Conservation (phyloP, 2,797 vertebrate species). For the Siniperca undulata region DNA sequence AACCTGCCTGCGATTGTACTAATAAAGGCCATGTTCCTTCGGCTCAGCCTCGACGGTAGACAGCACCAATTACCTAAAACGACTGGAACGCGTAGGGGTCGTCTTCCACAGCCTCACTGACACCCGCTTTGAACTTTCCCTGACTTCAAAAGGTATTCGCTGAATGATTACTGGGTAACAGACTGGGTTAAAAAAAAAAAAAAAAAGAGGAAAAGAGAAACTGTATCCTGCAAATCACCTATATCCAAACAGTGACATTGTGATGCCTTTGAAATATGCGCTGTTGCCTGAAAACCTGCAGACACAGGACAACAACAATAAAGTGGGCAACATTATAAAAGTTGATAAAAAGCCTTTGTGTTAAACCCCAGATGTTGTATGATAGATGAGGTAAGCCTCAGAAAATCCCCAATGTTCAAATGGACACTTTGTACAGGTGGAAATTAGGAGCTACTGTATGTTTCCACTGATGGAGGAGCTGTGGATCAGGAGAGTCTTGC, state of each 20-base stretch:
- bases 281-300: constrained; percentile 48
- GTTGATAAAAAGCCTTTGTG: constrained; percentile 27
- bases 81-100: constrained; percentile 85
- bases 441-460: constrained; percentile 43
- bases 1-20: constrained; percentile 92
- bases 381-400: constrained; percentile 16
- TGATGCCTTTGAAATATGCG: constrained; percentile 52
- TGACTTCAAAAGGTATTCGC: constrained; percentile 90
- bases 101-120: constrained; percentile 77
- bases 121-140: constrained; percentile 85
- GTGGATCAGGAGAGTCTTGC: constrained; percentile 50
- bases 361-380: not conserved
- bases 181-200: constrained; percentile 65
- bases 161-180: constrained; percentile 85
- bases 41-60: constrained; percentile 89
- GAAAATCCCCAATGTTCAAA: constrained; percentile 44
- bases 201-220: constrained; percentile 29
- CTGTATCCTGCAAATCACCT: constrained; percentile 86
- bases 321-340: constrained; percentile 26
- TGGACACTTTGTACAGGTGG: constrained; percentile 36
- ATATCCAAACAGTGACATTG: constrained; percentile 83
- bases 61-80: constrained; percentile 93
- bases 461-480: constrained; percentile 38
- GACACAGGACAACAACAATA: constrained; percentile 16
- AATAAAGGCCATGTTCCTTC: constrained; percentile 90